Evolutionary conservation across 2,797 vertebrate species (phyloP).

Genomic region (Acanthiza pusilla): DNA sequence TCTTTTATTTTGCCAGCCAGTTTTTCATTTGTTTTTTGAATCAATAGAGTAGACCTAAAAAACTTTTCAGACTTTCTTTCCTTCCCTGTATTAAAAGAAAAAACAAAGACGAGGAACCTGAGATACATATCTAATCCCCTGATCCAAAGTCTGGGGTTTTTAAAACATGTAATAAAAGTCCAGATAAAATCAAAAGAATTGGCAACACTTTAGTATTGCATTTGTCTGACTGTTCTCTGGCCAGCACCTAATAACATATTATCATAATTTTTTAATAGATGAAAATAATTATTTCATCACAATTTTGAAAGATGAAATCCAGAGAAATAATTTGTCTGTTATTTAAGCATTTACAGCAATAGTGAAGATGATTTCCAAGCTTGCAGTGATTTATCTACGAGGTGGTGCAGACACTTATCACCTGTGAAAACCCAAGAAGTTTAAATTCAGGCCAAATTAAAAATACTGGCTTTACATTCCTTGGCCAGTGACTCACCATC

Average conservation of each 20-base stretch:
- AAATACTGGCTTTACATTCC: background rate
- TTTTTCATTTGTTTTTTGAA: constrained; percentile 11
- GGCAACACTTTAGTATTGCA: constrained; percentile 4
- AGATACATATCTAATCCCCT: constrained; percentile 39
- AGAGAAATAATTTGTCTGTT: background rate
- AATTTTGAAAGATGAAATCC: background rate
- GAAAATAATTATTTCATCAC: constrained; percentile 35
- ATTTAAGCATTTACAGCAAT: background rate
- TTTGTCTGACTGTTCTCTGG: constrained; percentile 40
- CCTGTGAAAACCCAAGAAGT: background rate
- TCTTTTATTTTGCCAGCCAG: background rate
- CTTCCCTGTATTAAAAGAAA: constrained; percentile 11
- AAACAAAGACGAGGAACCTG: constrained; percentile 31
- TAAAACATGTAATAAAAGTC: constrained; percentile 14
- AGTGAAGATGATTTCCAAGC: background rate
- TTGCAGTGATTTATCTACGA: background rate
- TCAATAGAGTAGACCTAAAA: background rate
- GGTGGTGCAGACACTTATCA: background rate
- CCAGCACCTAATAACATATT: background rate
- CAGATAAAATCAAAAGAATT: constrained; percentile 39
- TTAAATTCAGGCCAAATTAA: background rate
- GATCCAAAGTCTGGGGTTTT: constrained; percentile 27
- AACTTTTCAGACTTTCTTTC: background rate
- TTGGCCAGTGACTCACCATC: background rate
- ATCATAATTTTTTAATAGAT: constrained; percentile 9